These are phyloP conservation scores for Temnothorax curvispinosus DNA, from an alignment of 1,140 invertebrate species.

Conservation along the genomic window DNA sequence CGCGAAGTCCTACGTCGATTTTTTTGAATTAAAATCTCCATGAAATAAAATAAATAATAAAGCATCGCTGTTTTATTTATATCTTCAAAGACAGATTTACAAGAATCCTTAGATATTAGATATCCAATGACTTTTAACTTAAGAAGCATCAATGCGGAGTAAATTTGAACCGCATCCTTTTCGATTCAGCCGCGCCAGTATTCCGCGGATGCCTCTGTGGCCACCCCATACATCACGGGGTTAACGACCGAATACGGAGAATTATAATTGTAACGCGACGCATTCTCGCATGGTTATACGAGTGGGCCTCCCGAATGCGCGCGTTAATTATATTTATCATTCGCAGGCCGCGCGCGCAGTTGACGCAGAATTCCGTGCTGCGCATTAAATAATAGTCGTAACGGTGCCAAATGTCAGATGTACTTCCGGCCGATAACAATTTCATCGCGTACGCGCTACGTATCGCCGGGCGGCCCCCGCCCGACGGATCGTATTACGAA, in stretches of 20 bases:
- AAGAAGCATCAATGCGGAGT: neutral
- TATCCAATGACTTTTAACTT: neutral
- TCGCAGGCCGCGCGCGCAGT: constrained; percentile 40
- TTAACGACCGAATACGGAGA: constrained; percentile 29
- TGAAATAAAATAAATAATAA: neutral
- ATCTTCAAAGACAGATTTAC: neutral
- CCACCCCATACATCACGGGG: neutral
- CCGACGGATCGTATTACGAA: constrained; percentile 43
- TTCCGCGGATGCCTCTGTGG: neutral
- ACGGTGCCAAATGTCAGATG: constrained; percentile 47
- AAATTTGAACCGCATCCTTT: neutral
- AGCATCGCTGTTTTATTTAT: neutral
- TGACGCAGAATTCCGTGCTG: constrained; percentile 51
- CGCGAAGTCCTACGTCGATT: neutral
- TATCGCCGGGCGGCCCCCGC: neutral
- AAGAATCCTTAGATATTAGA: neutral
- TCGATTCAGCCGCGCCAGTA: neutral
- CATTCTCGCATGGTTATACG: constrained; percentile 21
- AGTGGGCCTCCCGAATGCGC: constrained; percentile 29
- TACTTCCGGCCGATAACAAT: constrained; percentile 57
- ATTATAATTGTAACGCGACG: constrained; percentile 52
- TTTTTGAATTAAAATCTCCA: neutral
- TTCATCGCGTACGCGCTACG: constrained; percentile 4
- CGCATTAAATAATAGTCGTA: constrained; percentile 57
- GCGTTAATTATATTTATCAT: constrained; percentile 57